Conservation (phyloP, 2,888 invertebrate genomes). For the Temnothorax rugatulus region DNA sequence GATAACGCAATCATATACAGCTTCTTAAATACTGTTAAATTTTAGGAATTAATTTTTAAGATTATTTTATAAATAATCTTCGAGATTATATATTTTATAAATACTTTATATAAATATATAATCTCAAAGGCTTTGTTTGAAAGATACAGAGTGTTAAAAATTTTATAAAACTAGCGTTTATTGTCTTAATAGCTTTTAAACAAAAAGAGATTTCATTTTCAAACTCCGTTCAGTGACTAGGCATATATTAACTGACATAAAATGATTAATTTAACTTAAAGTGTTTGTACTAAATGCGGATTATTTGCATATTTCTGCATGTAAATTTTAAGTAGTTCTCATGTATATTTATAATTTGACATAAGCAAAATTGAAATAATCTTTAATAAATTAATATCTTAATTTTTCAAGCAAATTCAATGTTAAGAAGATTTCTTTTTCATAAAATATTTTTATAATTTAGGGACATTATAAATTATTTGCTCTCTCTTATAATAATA, state of each 20-base stretch:
- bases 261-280: no score
- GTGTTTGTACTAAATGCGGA: no score
- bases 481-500: background rate
- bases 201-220: background rate
- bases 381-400: background rate
- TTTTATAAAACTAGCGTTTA: background rate
- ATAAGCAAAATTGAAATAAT: background rate
- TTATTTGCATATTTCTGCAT: no score
- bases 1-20: background rate
- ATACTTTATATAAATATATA: background rate
- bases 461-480: background rate
- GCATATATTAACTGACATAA: no score
- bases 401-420: background rate
- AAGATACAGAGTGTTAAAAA: background rate
- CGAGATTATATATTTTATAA: background rate
- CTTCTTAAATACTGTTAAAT: background rate
- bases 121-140: background rate
- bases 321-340: no score
- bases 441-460: slow-evolving; percentile 3
- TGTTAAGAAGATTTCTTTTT: background rate
- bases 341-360: background rate
- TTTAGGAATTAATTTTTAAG: background rate
- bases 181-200: background rate
- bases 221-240: background rate
- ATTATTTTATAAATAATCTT: background rate